Base-by-base conservation (phyloP, 1,140 invertebrate genomes). In the Drosophila ohnishii region DNA sequence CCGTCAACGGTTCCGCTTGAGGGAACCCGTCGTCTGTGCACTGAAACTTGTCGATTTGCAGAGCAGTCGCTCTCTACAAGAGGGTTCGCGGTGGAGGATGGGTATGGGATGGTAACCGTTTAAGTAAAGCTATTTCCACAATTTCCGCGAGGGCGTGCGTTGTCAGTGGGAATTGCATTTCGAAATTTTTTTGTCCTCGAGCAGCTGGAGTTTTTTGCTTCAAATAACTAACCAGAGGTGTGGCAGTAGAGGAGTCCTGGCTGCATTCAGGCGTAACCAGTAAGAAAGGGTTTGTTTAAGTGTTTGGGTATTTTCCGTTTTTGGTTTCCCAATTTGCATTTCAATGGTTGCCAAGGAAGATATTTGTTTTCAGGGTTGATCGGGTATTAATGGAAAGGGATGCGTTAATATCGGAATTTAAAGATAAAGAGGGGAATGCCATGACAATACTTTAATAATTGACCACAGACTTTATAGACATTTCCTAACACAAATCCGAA, bases 1-100 rank as follows among this genome's bases (percentile, higher is more conserved):
- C 82, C 78, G 82, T 85, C 82, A 78, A 67, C 78, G 74, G 82
- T 86, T 85, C 63, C 75, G 82, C 82, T 62, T 78, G 63, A 62
- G 39, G 66, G 62, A 66, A 80, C 75, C 53, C 78, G 78, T 73
- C 77, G 66, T 60, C 56, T 65, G 47, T 30, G 22, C 61, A 66
- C 72, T 59, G 51, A 56, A 45, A 58, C 51, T 53, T 45, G 62
- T 69, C 65, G 47, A 69, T 69, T 55, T 67, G 19, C 61, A 65
- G 35, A 51, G 60, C 22, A 65, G 14, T 50, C 45, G 45, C 22
- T 37, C 45, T 32, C 25, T 48, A 48, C 58, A 67, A 63, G 48
- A 56, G 51, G 39, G n/a, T 45, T 59, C 14, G 25, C 10, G 64
- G 34, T 19, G 32, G 25, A 25, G 40, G 34, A 55, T 25, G 34